phyloP scores from a whole-genome alignment of 2,888 invertebrate genomes.

The Theristus sp. region DNA sequence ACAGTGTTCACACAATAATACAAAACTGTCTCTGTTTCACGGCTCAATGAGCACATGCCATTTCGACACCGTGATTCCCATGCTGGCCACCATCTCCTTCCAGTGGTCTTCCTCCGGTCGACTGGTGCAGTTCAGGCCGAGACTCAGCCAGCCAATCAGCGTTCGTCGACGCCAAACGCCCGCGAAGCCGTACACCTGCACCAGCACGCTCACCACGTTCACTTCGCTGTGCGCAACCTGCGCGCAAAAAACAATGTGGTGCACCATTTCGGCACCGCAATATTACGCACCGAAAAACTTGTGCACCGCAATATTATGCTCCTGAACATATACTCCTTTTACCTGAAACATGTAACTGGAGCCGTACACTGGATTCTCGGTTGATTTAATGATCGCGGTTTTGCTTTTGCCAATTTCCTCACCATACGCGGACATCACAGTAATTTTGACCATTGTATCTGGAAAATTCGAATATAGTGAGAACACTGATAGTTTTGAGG shows the following conservation, averaged over 20 bases:
- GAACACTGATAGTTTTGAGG: no score
- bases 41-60: slow-evolving; percentile 13
- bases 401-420: slow-evolving; percentile 16
- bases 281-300: no score
- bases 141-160: slow-evolving; percentile 15
- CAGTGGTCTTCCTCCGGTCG: slow-evolving; percentile 20
- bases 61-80: slow-evolving; percentile 20
- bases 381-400: slow-evolving; percentile 15
- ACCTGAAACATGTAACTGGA: slow-evolving; percentile 15
- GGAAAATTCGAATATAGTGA: no score
- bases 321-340: no score
- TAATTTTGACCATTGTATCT: slow-evolving; percentile 19
- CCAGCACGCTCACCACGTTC: slow-evolving; percentile 13
- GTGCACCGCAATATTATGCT: no score
- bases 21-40: no score
- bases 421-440: slow-evolving; percentile 14
- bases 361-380: slow-evolving; percentile 15
- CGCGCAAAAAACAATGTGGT: neutral
- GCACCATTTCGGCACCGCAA: no score
- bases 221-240: slow-evolving; percentile 16
- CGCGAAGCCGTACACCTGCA: slow-evolving; percentile 17
- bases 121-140: slow-evolving; percentile 15
- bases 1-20: no score
- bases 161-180: slow-evolving; percentile 16
- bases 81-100: slow-evolving; percentile 21